Percentiles rank a stretch among this genome's conserved stretches.
These are phyloP conservation scores for Cossypha niveicapilla DNA, from an alignment of 2,797 vertebrate species.

Conservation along the genomic window DNA sequence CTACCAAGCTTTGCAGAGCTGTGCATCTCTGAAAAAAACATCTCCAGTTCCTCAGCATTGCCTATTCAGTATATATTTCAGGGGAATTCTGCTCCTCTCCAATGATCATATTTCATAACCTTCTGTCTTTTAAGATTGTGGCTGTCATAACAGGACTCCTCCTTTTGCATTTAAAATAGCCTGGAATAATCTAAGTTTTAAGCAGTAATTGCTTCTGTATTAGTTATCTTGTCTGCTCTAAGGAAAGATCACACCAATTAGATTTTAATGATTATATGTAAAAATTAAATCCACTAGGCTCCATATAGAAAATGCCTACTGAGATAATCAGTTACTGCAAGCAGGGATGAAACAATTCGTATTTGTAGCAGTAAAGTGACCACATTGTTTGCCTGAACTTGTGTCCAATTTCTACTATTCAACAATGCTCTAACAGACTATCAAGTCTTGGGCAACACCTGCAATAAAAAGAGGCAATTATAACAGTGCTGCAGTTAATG, in stretches of 20 bases:
- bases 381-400: not conserved
- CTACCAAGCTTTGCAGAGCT: not conserved
- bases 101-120: not conserved
- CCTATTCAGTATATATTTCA: not conserved
- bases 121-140: not conserved
- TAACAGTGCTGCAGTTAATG: not conserved
- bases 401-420: not conserved
- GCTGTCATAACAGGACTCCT: not conserved
- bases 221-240: not conserved
- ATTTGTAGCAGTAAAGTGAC: not conserved
- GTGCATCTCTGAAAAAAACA: rapidly evolving
- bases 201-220: not conserved
- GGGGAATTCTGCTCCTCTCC: not conserved
- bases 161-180: not conserved
- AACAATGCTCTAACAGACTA: conserved; percentile 15
- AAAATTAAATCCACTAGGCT: not conserved
- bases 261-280: not conserved
- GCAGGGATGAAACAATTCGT: not conserved
- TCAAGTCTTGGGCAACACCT: not conserved
- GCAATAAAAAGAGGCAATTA: not conserved
- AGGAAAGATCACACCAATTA: not conserved
- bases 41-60: not conserved
- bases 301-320: not conserved
- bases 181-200: not conserved
- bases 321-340: not conserved